Conservation (phyloP, 2,888 invertebrate genomes). For the Pocota personata region DNA sequence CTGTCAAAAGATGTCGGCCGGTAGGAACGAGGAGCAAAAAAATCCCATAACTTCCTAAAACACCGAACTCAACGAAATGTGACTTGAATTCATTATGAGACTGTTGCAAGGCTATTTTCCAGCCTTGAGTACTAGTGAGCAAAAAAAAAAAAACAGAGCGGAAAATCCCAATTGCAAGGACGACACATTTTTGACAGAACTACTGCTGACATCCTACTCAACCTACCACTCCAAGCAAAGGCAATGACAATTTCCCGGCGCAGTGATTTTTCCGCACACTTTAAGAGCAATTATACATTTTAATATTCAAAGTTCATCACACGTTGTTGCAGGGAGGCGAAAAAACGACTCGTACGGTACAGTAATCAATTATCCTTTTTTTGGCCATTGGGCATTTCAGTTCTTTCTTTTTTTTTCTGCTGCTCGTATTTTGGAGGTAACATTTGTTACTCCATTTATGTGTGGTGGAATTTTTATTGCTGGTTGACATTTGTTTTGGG, state of each 20-base stretch:
- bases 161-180: constrained; percentile 58
- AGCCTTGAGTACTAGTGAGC: constrained; percentile 28
- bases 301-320: constrained; percentile 74
- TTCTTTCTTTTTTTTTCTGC: constrained; percentile 20
- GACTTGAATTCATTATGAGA: constrained; percentile 71
- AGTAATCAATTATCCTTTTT: constrained; percentile 73
- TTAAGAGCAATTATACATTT: constrained; percentile 74
- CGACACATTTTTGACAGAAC: constrained; percentile 70
- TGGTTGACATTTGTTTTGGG: constrained; percentile 71
- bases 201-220: not conserved
- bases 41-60: constrained; percentile 74
- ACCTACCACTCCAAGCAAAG: not conserved
- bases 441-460: constrained; percentile 70
- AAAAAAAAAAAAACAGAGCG: constrained; percentile 15
- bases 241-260: constrained; percentile 72
- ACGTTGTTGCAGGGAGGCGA: constrained; percentile 62
- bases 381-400: constrained; percentile 52
- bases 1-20: constrained; percentile 59
- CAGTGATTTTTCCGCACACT: constrained; percentile 74
- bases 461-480: constrained; percentile 71
- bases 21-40: constrained; percentile 58
- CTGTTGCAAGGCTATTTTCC: constrained; percentile 56
- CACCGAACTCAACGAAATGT: constrained; percentile 74
- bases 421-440: constrained; percentile 41
- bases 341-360: constrained; percentile 70